A percentile compares a stretch with the other conserved stretches of the same genome.
Conservation (phyloP, 2,888 invertebrate genomes). For the Trichopria drosophilae region DNA sequence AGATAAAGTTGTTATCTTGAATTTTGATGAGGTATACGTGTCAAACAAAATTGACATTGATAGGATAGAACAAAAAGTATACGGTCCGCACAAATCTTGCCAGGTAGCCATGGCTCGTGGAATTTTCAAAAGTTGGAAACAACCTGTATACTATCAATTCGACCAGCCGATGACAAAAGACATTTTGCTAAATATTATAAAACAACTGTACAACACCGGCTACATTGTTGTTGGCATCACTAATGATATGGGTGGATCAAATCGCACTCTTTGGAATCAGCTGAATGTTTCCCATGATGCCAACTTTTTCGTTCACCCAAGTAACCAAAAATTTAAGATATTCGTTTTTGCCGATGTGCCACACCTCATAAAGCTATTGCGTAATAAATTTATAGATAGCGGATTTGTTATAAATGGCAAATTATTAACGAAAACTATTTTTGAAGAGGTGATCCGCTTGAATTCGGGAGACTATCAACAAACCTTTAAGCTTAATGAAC, state of each 20-base stretch:
- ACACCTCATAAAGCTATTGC: constrained; percentile 6
- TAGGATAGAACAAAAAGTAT: constrained; percentile 13
- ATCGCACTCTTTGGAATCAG: constrained; percentile 2
- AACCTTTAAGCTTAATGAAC: not conserved
- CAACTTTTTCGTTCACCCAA: constrained; percentile 16
- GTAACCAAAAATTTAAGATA: constrained; percentile 11
- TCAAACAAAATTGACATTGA: constrained; percentile 19
- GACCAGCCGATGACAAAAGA: constrained; percentile 22
- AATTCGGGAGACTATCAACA: too few species aligned
- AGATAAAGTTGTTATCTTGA: constrained; percentile 26
- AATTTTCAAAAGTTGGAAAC: constrained; percentile 32
- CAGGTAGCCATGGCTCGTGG: constrained; percentile 26
- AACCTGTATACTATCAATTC: constrained; percentile 33
- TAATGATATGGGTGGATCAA: constrained; percentile 15
- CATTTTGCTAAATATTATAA: constrained; percentile 26
- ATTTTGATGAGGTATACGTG: constrained; percentile 29
- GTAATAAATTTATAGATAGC: constrained; percentile 15
- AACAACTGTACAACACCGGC: constrained; percentile 23
- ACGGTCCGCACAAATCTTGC: constrained; percentile 21
- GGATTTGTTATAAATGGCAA: constrained; percentile 31
- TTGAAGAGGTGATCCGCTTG: too few species aligned
- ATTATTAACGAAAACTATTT: too few species aligned
- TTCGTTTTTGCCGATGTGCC: constrained; percentile 21
- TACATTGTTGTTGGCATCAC: constrained; percentile 30
- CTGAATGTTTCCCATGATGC: constrained; percentile 7